Base-by-base conservation (phyloP, 2,113 vertebrate genomes). In the Cariama cristata region DNA sequence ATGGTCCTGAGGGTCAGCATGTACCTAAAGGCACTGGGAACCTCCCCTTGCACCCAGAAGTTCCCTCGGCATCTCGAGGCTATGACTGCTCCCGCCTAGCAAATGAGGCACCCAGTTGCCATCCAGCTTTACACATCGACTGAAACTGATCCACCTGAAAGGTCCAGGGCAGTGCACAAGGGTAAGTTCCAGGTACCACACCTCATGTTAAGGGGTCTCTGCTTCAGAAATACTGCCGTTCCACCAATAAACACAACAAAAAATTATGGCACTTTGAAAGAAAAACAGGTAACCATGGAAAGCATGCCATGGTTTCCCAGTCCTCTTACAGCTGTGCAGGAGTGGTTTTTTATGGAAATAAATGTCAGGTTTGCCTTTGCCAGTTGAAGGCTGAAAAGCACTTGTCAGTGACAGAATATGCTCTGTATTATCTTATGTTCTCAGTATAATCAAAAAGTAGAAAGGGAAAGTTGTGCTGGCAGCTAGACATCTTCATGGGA, bases 21-120 rank as follows among this genome's bases (percentile, higher is more conserved):
- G 33, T 66, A 35, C 27, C 14, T 79, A 45, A 82, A 71, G 19
- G 10, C 13, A n/a, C 8, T 11, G 4, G 64, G 38, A 66, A 26
- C 16, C 2, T 40, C 9, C 28, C 14, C 16, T 83, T 47, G 11
- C 30, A 49, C 22, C 8, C 27, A 42, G 12, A 66, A 66, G 21
- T 55, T 79, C 45, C 14, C 38, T 53, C n/a, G 49, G 16, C 14
- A 44, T 53, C 45, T 76, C 2, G 2, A 73, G 22, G 8, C 22
- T 73, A 1, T 49, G n/a, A 12, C 28, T 52, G 6, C 35, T 91
- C 23, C 35, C 30, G 40, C 21, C 0, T 0, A 79, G 27, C 2
- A 64, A 47, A 38, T 17, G 19, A 92, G 64, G 19, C 63, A 53
- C 12, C 4, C 10, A 42, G 8, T 40, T 69, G 40, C 45, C 60